Conservation (phyloP, 2,113 vertebrate species). For the Furnarius figulus region DNA sequence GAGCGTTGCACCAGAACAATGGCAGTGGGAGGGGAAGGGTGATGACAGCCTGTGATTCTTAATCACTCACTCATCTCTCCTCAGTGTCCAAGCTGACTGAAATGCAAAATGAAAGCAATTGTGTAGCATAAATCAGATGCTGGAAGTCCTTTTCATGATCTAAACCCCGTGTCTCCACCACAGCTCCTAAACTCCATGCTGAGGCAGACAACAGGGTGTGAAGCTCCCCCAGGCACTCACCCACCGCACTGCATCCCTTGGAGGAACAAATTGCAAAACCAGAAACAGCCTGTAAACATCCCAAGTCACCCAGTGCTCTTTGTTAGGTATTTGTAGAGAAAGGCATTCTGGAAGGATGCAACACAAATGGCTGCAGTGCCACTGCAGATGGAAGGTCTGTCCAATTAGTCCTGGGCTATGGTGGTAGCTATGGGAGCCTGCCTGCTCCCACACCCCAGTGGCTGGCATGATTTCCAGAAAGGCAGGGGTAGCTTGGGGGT, state of each 20-base stretch:
- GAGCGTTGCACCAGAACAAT: neutral
- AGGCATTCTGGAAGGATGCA: neutral
- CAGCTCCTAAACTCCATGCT: neutral
- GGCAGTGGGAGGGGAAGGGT: neutral
- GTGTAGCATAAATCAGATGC: neutral
- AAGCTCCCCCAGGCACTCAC: neutral
- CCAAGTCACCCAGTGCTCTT: neutral
- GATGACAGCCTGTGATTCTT: slow-evolving; percentile 11
- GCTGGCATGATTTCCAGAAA: neutral
- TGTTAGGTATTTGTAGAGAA: neutral
- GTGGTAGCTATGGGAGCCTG: neutral
- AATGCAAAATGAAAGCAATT: neutral
- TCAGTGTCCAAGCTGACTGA: slow-evolving; percentile 18
- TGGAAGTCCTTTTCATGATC: neutral
- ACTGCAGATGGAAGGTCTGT: neutral
- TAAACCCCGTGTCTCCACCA: neutral
- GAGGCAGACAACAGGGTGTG: neutral
- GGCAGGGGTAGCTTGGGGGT: no score
- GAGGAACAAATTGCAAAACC: neutral
- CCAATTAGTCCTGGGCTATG: neutral
- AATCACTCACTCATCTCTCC: neutral
- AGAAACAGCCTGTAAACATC: neutral
- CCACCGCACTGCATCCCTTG: neutral
- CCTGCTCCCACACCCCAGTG: neutral
- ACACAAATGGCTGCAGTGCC: neutral